These are phyloP conservation scores for Nothoprocta pentlandii DNA, from an alignment of 2,113 vertebrate genomes.

Conservation along the genomic window DNA sequence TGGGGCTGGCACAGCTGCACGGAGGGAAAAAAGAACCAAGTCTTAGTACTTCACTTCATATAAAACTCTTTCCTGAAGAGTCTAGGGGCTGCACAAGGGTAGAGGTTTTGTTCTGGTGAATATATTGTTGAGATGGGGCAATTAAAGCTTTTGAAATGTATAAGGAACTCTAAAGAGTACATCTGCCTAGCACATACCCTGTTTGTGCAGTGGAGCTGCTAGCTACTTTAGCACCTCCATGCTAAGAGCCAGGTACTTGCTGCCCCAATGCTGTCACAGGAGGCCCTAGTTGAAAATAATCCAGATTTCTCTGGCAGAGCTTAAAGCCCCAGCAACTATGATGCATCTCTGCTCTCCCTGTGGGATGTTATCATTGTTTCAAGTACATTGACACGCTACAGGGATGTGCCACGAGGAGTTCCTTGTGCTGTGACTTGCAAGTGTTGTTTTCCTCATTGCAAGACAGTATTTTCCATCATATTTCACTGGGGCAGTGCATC, in stretches of 20 bases:
- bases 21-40: background rate
- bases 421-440: background rate
- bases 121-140: background rate
- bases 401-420: background rate
- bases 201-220: accelerated
- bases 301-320: background rate
- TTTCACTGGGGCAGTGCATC: background rate
- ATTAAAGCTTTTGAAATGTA: background rate
- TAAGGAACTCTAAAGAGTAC: background rate
- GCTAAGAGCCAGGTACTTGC: background rate
- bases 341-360: background rate
- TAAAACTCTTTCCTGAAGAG: background rate
- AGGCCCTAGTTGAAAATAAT: background rate
- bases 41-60: too few species aligned
- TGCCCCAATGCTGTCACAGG: background rate
- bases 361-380: background rate
- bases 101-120: background rate
- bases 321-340: background rate
- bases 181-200: background rate
- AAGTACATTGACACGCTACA: background rate
- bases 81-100: background rate
- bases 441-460: background rate
- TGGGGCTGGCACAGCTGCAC: background rate
- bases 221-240: background rate
- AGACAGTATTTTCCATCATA: background rate